phyloP scores from a whole-genome alignment of 2,888 invertebrate species.

The Cheilosia variabilis region DNA sequence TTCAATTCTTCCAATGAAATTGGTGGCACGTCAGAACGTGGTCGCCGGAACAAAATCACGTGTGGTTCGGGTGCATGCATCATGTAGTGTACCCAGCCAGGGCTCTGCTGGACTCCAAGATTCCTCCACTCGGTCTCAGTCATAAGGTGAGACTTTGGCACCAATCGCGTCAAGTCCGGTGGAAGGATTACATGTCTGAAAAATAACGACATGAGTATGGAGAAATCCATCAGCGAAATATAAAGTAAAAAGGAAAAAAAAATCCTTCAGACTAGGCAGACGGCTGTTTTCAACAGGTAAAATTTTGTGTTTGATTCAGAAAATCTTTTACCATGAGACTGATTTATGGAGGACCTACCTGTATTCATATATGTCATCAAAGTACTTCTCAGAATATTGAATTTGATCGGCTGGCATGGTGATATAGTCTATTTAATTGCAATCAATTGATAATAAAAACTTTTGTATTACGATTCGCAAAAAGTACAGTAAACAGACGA shows the following conservation, averaged over 20 bases:
- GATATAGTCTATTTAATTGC: not conserved
- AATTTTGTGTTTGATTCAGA: not conserved
- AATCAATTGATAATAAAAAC: not conserved
- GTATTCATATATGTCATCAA: constrained; percentile 94
- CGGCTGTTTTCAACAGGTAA: constrained; percentile 37
- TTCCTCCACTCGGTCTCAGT: constrained; percentile 97
- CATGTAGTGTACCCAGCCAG: constrained; percentile 89
- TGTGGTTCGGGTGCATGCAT: constrained; percentile 96
- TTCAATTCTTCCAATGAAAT: constrained; percentile 25
- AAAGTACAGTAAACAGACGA: constrained; percentile 65
- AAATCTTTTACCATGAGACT: not conserved
- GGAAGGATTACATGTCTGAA: constrained; percentile 95
- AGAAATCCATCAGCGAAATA: constrained; percentile 16
- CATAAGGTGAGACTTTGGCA: constrained; percentile 96
- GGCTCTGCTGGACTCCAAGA: constrained; percentile 96
- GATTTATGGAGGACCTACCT: constrained; percentile 85
- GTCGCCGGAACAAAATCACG: constrained; percentile 91
- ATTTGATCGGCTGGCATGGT: constrained; percentile 92
- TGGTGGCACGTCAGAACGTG: constrained; percentile 77
- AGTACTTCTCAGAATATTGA: constrained; percentile 96
- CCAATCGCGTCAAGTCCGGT: constrained; percentile 91
- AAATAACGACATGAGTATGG: constrained; percentile 19
- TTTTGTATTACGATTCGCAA: constrained; percentile 7
- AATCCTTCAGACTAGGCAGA: not conserved
- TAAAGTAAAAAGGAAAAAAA: not conserved